Evolutionary conservation across 2,888 invertebrate species (phyloP), one percentile per base, ranked within the genome.

Genomic region (Leuctra nigra): DNA sequence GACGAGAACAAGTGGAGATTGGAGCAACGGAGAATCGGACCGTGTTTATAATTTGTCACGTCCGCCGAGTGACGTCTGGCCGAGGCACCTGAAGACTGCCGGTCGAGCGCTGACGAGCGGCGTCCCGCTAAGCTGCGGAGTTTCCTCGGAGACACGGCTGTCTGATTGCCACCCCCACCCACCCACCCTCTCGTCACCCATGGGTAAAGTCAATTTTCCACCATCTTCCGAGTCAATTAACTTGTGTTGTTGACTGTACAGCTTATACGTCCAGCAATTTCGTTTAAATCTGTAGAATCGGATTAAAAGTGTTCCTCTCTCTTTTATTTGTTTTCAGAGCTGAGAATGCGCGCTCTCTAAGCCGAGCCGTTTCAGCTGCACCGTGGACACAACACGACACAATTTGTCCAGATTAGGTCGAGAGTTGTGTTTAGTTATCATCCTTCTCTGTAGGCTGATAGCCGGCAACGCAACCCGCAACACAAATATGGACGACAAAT

Each of bases 261-360:
- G 50, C 50, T 50, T 50, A 50, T 50, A 35, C 50, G 50, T 33
- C 50, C 50, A 23, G 50, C 50, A 50, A 50, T 50, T 50, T 50
- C 50, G 50, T 50, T 50, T 50, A 50, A 50, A 50, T 50, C 50
- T 50, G 50, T 50, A 35, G 50, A 50, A 50, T 50, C 50, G 35
- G 50, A 50, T 50, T 50, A 50, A 50, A 50, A 50, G 50, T 50
- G 33, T 50, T 50, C 33, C 20, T 35, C 20, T 50, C 33, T 50
- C 33, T 50, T 29, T 50, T 50, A 50, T 50, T 50, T 50, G 50
- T 50, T 50, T 50, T 50, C 11, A 13, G 50, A n/a, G 33, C 14
- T 25, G 14, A 14, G 38, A 14, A 16, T 20, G 23, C 44, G 23
- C 20, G 29, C 48, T 48, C 33, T 6, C 41, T 35, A 50, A 50